Evolutionary conservation across 2,113 vertebrate species (phyloP).

Genomic region (Oophaga pumilio): DNA sequence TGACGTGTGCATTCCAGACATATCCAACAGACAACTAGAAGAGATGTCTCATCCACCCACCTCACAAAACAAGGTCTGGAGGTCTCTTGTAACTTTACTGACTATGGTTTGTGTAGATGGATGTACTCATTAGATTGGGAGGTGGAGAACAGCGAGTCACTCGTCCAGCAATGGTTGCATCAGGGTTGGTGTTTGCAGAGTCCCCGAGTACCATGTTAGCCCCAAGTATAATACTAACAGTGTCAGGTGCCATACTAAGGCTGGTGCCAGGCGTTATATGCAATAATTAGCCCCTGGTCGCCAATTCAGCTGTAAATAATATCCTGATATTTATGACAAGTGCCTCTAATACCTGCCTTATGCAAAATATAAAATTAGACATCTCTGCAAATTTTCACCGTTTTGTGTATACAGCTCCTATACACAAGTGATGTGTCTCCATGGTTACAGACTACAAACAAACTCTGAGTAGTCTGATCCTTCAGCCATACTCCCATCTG

Average conservation of each 20-base stretch:
- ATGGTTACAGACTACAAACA: neutral
- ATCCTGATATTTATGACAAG: no score
- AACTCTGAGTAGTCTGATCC: neutral
- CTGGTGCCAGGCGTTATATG: no score
- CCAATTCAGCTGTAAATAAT: no score
- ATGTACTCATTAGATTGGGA: neutral
- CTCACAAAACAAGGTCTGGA: constrained; percentile 78
- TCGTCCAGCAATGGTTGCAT: neutral
- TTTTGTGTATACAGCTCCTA: neutral
- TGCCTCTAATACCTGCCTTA: no score
- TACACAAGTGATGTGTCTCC: neutral
- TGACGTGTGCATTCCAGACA: constrained; percentile 66
- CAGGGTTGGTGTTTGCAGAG: neutral
- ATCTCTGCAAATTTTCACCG: neutral
- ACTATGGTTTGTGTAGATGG: neutral
- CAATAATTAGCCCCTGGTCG: no score
- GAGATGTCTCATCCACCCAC: constrained; percentile 69
- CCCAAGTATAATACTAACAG: neutral
- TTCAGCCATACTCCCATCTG: neutral
- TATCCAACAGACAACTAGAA: constrained; percentile 70
- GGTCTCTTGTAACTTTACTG: neutral
- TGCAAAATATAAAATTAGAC: neutral
- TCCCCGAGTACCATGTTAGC: neutral
- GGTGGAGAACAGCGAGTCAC: neutral
- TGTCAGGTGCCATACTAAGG: neutral